Percentiles rank a stretch among this genome's conserved stretches.
These are phyloP conservation scores for Platichthys flesus DNA, from an alignment of 2,113 vertebrate genomes.

Conservation along the genomic window DNA sequence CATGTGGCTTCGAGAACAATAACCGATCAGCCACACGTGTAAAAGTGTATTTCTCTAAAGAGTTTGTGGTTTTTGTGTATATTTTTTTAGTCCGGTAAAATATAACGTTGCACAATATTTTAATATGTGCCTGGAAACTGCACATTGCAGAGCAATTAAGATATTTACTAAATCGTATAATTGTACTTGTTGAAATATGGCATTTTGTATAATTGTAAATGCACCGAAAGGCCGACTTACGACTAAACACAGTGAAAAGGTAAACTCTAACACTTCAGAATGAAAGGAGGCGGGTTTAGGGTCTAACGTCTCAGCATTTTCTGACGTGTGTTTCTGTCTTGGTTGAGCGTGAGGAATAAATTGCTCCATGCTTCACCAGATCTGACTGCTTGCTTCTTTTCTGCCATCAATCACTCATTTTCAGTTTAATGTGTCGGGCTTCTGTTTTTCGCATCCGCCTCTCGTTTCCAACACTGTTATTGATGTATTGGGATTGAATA, in stretches of 20 bases:
- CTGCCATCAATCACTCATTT: slow-evolving; percentile 32
- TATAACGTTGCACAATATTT: slow-evolving; percentile 78
- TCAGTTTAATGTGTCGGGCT: neutral
- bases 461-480: slow-evolving; percentile 9
- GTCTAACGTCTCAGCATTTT: slow-evolving; percentile 39
- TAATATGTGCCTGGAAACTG: slow-evolving; percentile 79
- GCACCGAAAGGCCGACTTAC: slow-evolving; percentile 56
- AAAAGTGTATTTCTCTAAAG: slow-evolving; percentile 57
- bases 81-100: slow-evolving; percentile 73
- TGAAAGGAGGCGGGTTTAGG: slow-evolving; percentile 14
- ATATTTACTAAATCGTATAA: slow-evolving; percentile 63
- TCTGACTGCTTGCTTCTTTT: slow-evolving; percentile 63
- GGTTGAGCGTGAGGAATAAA: slow-evolving; percentile 79
- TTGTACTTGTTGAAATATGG: slow-evolving; percentile 55
- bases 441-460: neutral
- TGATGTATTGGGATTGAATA: slow-evolving; percentile 2
- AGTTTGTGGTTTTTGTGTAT: slow-evolving; percentile 69
- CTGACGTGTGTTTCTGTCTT: slow-evolving; percentile 65
- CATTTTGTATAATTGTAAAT: slow-evolving; percentile 66
- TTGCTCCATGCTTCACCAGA: slow-evolving; percentile 67
- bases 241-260: slow-evolving; percentile 26
- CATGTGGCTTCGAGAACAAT: slow-evolving; percentile 23
- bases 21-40: slow-evolving; percentile 54
- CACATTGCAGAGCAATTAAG: slow-evolving; percentile 63
- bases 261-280: slow-evolving; percentile 13